These are phyloP conservation scores for Geranospiza caerulescens DNA, from an alignment of 2,797 vertebrate genomes.

Conservation along the genomic window DNA sequence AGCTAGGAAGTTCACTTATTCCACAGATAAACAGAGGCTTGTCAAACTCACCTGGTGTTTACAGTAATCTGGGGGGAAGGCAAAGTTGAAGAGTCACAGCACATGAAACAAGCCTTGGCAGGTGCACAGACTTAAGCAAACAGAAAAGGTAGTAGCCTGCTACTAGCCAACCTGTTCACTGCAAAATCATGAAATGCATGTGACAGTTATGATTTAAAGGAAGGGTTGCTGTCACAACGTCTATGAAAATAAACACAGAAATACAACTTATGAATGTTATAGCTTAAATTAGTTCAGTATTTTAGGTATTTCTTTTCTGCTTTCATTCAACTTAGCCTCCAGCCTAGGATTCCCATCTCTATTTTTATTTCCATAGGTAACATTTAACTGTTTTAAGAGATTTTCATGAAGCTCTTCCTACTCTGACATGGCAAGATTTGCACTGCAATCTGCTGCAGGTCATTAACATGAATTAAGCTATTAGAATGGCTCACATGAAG, in stretches of 20 bases:
- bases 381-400: neutral
- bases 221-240: neutral
- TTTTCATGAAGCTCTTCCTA: neutral
- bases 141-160: neutral
- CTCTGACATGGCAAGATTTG: neutral
- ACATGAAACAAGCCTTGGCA: neutral
- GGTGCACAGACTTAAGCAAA: neutral
- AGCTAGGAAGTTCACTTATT: neutral
- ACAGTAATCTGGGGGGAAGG: neutral
- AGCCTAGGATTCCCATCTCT: neutral
- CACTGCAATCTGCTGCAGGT: neutral
- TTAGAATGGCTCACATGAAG: neutral
- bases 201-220: neutral
- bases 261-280: neutral
- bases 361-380: neutral
- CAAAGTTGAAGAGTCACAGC: neutral
- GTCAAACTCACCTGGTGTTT: neutral
- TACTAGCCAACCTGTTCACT: neutral
- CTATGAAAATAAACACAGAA: neutral
- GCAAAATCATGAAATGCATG: neutral
- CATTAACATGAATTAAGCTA: neutral
- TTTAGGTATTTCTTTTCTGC: neutral
- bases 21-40: neutral
- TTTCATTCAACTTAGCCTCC: neutral
- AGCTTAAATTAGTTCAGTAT: neutral